These are phyloP conservation scores for Oncorhynchus keta DNA, from an alignment of 2,113 vertebrate genomes.

Conservation along the genomic window DNA sequence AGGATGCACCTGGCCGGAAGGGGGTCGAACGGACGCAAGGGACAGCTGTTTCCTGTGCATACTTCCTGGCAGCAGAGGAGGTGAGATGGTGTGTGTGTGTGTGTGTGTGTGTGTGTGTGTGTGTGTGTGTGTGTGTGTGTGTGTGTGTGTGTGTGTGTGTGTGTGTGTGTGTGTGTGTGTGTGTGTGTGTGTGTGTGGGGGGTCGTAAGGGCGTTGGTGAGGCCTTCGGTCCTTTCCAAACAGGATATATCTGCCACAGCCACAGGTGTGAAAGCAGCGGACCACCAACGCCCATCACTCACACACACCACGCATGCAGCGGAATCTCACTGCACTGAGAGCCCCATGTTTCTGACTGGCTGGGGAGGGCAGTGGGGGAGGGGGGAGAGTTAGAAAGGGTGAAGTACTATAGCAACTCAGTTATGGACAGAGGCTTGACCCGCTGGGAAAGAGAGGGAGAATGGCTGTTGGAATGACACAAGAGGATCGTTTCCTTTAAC, in stretches of 20 bases:
- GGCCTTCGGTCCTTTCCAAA: constrained; percentile 58
- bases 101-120: not conserved
- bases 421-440: constrained; percentile 39
- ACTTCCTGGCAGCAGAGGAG: constrained; percentile 60
- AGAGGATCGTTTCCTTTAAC: constrained; percentile 54
- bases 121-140: not conserved
- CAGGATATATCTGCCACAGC: constrained; percentile 62
- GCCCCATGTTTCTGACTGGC: constrained; percentile 22
- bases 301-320: constrained; percentile 28
- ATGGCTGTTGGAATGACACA: constrained; percentile 29
- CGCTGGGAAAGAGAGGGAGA: constrained; percentile 17
- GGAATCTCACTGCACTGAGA: constrained; percentile 29
- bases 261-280: constrained; percentile 60
- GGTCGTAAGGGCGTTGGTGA: constrained; percentile 28
- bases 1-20: constrained; percentile 81
- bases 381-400: constrained; percentile 3
- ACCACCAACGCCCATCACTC: constrained; percentile 13
- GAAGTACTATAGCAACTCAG: not conserved
- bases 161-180: not conserved
- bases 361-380: not conserved
- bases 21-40: constrained; percentile 60
- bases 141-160: not conserved
- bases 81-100: not conserved
- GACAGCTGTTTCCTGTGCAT: constrained; percentile 81
- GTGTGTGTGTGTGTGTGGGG: not conserved